A percentile compares a stretch with the other conserved stretches of the same genome.
These are phyloP conservation scores for Manis javanica DNA, from an alignment of 2,797 vertebrate species.

Conservation along the genomic window DNA sequence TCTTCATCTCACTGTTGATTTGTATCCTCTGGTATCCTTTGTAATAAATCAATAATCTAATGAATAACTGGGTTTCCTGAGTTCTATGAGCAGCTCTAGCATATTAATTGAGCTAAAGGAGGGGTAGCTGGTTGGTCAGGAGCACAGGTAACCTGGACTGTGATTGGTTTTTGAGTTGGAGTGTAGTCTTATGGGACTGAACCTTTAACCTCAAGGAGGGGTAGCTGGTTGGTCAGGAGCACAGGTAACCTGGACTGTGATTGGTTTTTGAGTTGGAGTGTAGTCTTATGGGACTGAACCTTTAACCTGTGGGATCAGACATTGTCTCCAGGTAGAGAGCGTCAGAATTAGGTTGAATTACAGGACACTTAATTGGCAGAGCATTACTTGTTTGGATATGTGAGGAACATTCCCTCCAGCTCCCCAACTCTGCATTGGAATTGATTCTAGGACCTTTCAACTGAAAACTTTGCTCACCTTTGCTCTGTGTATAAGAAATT, in stretches of 20 bases:
- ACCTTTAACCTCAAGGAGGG: neutral
- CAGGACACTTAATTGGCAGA: neutral
- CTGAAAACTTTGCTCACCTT: neutral
- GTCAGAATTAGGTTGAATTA: neutral
- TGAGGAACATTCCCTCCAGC: neutral
- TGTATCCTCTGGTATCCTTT: neutral
- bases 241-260: neutral
- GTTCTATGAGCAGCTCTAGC: neutral
- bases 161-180: neutral
- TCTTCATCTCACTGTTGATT: neutral
- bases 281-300: neutral
- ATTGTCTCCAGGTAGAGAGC: neutral
- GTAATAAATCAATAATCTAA: neutral
- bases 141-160: neutral
- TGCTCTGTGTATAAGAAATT: neutral
- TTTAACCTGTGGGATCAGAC: neutral
- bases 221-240: neutral
- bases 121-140: neutral
- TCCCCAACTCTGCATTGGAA: neutral
- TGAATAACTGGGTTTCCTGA: neutral
- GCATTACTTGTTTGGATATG: neutral
- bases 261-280: neutral
- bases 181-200: neutral
- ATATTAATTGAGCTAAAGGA: neutral
- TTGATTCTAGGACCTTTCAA: neutral